Evolutionary conservation across 2,888 invertebrate genomes (phyloP), one percentile per base, ranked within the genome.

Genomic region (Callyntrura guangdongensis): DNA sequence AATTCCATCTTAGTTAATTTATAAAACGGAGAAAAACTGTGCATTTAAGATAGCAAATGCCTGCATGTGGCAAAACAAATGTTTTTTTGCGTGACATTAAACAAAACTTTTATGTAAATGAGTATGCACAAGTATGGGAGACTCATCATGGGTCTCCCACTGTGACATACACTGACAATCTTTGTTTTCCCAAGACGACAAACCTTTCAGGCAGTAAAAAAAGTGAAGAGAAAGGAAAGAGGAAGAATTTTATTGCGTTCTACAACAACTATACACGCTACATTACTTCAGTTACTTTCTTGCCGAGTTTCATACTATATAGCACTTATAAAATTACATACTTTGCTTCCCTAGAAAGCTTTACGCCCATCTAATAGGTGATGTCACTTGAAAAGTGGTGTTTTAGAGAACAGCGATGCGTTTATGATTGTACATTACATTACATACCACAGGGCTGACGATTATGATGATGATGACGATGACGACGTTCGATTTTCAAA

Each of bases 31-130:
- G 36, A 36, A 36, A 36, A 4, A 36, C 6, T 36, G 6, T 6
- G 36, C 36, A 36, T n/a, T n/a, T 6, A 36, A 36, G 36, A 36
- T 4, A 6, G 36, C 36, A 36, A 36, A 36, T 36, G 36, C 6
- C 36, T 36, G 22, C 27, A 36, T 36, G 74, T 77, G 74, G 74
- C 20, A 72, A 17, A 14, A 8, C 8, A 69, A 61, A 25, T 69
- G 67, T 47, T 83, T 47, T 83, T 27, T 27, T 9, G 82, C 82
- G 49, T 89, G 89, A 89, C 89, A 82, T 22, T 1, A 59, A 14
- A 67, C 27, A 64, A 88, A 56, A 59, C 36, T 88, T 61, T 27
- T 22, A 82, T 82, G 69, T 45, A 88, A 88, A 82, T 82, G 69
- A 82, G 53, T 47, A 47, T 61, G 47, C 61, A 53, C 67, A 87